Base-by-base conservation (phyloP, 1,140 invertebrate genomes). In the Helicorthomorpha holstii region DNA sequence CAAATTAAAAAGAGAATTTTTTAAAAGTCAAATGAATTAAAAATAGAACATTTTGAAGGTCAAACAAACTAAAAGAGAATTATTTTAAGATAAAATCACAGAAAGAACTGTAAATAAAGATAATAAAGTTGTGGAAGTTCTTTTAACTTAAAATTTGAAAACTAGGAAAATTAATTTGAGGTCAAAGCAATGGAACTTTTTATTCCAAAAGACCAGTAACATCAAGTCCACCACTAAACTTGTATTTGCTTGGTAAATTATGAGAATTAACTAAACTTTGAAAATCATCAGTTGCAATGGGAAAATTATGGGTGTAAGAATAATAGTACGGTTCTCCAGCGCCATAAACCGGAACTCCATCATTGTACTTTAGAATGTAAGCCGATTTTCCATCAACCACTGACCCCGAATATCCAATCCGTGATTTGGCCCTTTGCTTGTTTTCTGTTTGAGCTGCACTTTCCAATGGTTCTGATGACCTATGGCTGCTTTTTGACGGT, bases 251-350 rank as follows among this genome's bases (percentile, higher is more conserved):
- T 4, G 44, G 44, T 19, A 46, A 19, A 46, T 46, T 46, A 46
- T 46, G 44, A 21, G 44, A 46, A 25, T 46, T 46, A 25, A 46
- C 44, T 22, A 46, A 22, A 25, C 25, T 46, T 22, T 46, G 4
- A 25, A 46, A 46, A 46, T 46, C 44, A 46, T 21, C 12, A 22
- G 21, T 22, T 46, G 44, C 44, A 22, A 46, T 46, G 7, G 44
- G 44, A 19, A 46, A 46, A 25, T 46, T 46, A 19, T 46, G 44
- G 21, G 44, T 46, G 21, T 46, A 46, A 22, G 44, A 46, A 46
- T 22, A 46, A 46, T 46, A 46, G 21, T 46, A 46, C 7, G 44
- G 44, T 25, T 46, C 44, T 7, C 21, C 44, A 12, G 44, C 4
- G 4, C 44, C 44, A 46, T 46, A 46, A 21, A 46, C 44, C 12